A percentile compares a stretch with the other conserved stretches of the same genome.
These are phyloP conservation scores for Thecocarcelia acutangulata DNA, from an alignment of 2,888 invertebrate genomes.

Conservation along the genomic window DNA sequence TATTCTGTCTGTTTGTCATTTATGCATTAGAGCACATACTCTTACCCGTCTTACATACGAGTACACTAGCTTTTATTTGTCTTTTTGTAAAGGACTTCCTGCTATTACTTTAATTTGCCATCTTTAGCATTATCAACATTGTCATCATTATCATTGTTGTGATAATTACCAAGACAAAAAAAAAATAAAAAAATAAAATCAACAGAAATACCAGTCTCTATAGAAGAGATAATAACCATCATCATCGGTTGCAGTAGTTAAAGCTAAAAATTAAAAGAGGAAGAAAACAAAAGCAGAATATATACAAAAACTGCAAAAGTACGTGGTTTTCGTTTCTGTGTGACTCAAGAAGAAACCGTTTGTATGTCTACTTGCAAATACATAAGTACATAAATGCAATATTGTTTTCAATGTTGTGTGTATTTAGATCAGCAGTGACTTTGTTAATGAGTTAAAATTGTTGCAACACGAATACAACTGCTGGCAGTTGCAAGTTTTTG, in stretches of 20 bases:
- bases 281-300: neutral
- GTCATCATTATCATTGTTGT: constrained; percentile 27
- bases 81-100: constrained; percentile 42
- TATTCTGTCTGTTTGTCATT: no score
- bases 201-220: neutral
- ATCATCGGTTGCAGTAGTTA: constrained; percentile 31
- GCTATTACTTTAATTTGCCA: constrained; percentile 32
- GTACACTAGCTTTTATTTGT: neutral
- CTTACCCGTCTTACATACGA: no score
- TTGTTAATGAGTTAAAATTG: constrained; percentile 53
- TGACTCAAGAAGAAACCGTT: no score
- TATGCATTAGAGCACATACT: no score
- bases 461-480: constrained; percentile 55
- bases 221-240: constrained; percentile 52
- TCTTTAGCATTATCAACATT: constrained; percentile 32
- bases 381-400: no score
- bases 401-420: constrained; percentile 6
- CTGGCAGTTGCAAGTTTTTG: constrained; percentile 47
- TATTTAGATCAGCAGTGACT: constrained; percentile 38
- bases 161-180: constrained; percentile 5
- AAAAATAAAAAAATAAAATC: neutral
- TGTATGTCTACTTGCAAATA: neutral
- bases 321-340: neutral
- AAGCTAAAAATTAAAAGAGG: constrained; percentile 12
- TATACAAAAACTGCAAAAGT: constrained; percentile 2